Conservation (phyloP, 2,888 invertebrate genomes). For the Charanyca ferruginea region DNA sequence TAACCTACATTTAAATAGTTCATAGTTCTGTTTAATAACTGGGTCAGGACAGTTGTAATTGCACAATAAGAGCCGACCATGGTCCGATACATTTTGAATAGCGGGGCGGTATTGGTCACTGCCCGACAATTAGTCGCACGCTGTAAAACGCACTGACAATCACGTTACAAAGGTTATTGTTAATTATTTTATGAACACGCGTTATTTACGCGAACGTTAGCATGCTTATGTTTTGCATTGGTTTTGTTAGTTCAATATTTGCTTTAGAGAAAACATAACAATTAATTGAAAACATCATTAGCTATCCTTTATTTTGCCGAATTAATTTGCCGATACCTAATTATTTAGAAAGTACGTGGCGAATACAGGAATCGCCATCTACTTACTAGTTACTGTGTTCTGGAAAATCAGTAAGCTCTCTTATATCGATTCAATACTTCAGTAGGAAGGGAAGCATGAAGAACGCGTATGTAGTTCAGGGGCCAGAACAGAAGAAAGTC, state of each 20-base stretch:
- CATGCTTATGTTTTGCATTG: slow-evolving; percentile 15
- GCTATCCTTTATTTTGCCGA: background rate
- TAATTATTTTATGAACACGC: slow-evolving; percentile 50
- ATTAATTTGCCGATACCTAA: no score
- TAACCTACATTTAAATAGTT: slow-evolving; percentile 6
- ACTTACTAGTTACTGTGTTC: no score
- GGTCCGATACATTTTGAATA: slow-evolving; percentile 69
- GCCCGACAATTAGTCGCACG: slow-evolving; percentile 72
- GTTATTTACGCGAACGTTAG: slow-evolving; percentile 3
- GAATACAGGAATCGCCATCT: no score
- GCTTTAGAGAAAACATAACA: background rate
- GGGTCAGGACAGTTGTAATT: slow-evolving; percentile 40
- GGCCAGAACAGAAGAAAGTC: background rate
- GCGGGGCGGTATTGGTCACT: slow-evolving; percentile 53
- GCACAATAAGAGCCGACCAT: slow-evolving; percentile 64
- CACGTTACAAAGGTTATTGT: slow-evolving; percentile 59
- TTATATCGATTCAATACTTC: no score
- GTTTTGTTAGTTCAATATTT: background rate
- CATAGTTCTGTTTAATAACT: slow-evolving; percentile 33
- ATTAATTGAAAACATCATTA: background rate
- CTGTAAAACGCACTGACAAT: slow-evolving; percentile 67
- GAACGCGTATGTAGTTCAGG: background rate
- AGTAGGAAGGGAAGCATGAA: no score
- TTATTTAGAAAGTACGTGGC: no score
- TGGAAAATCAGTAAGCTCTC: no score